A percentile compares a stretch with the other conserved stretches of the same genome.
phyloP scores from a whole-genome alignment of 2,888 invertebrate genomes.

The Hoplodrina blanda region DNA sequence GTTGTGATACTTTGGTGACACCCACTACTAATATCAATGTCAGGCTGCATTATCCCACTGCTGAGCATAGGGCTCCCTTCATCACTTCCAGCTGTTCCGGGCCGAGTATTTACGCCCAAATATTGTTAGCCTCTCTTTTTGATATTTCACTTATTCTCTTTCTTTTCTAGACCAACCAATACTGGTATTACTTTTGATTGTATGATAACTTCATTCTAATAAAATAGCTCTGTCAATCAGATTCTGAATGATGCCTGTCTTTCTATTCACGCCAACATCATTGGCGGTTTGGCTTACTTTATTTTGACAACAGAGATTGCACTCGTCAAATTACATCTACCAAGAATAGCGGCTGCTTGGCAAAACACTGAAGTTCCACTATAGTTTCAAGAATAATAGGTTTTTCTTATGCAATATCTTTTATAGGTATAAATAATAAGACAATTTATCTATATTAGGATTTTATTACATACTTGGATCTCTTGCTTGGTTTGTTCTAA shows the following conservation, averaged over 20 bases:
- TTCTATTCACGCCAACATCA: constrained; percentile 67
- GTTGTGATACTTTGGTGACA: neutral
- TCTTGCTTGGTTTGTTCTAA: neutral
- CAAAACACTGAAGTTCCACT: constrained; percentile 34
- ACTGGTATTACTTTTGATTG: neutral
- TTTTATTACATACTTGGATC: constrained; percentile 12
- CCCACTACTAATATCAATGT: neutral
- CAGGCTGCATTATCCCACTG: neutral
- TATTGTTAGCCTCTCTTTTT: too few relatives aligned
- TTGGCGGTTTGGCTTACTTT: constrained; percentile 67
- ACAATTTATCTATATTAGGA: constrained; percentile 22
- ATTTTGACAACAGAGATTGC: constrained; percentile 43
- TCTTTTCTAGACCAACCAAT: neutral
- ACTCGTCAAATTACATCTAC: constrained; percentile 24
- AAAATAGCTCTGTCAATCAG: constrained; percentile 30
- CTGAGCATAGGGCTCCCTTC: too few relatives aligned
- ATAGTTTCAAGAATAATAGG: constrained; percentile 29
- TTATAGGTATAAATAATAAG: constrained; percentile 17
- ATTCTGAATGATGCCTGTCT: constrained; percentile 34
- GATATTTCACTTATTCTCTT: too few relatives aligned
- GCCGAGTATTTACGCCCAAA: too few relatives aligned
- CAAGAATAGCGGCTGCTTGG: constrained; percentile 17
- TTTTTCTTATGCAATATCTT: constrained; percentile 9
- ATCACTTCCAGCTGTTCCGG: too few relatives aligned
- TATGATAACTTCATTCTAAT: neutral